A percentile compares a stretch with the other conserved stretches of the same genome.
Evolutionary conservation across 2,113 vertebrate species (phyloP).

Genomic region (Halichoerus grypus): DNA sequence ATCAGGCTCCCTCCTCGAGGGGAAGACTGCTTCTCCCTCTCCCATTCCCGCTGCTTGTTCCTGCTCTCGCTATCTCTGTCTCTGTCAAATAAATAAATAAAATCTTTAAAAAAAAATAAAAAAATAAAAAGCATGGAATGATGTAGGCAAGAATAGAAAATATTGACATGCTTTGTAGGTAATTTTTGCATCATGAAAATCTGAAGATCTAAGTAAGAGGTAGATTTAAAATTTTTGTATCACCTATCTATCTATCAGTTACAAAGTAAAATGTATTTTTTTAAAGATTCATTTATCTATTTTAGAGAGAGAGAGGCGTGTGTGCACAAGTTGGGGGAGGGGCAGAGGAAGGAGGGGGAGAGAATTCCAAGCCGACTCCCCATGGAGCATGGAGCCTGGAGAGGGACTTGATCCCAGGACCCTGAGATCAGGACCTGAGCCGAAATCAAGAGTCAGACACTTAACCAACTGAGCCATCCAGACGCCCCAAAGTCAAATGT

Average conservation of each 20-base stretch:
- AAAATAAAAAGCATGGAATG: background rate
- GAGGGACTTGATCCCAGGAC: background rate
- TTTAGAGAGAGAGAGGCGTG: background rate
- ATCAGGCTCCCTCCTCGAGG: too few species aligned
- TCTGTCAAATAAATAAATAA: too few species aligned
- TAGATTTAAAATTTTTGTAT: background rate
- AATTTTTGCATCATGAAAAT: background rate
- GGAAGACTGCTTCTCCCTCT: too few species aligned
- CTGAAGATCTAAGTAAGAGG: background rate
- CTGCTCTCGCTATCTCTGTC: too few species aligned
- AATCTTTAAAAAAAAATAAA: too few species aligned
- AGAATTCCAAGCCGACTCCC: background rate
- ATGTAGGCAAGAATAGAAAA: background rate
- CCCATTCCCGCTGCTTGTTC: too few species aligned
- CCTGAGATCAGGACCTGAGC: background rate
- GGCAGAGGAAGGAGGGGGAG: background rate
- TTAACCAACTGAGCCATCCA: background rate
- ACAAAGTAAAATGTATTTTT: constrained; percentile 14
- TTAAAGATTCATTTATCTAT: background rate
- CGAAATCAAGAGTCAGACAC: background rate
- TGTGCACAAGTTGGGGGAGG: background rate
- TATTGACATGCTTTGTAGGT: background rate
- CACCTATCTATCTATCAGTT: background rate
- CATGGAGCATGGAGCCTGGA: background rate
- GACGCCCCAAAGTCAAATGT: background rate